Conservation (phyloP, 1,140 invertebrate species). For the Heliconius himera region DNA sequence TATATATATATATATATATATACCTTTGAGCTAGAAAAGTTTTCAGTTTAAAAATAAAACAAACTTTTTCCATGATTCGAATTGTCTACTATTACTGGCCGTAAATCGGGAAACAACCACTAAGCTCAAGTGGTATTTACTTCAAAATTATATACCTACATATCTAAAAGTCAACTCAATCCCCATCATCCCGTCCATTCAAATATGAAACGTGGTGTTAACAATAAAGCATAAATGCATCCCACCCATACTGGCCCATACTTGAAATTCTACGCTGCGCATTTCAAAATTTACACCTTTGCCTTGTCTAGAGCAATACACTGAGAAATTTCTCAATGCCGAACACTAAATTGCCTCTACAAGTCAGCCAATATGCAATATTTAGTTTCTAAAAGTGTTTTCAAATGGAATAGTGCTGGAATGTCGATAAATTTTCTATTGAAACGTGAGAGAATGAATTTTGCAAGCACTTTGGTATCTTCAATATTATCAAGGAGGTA, state of each 20-base stretch:
- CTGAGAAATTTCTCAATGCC: constrained; percentile 21
- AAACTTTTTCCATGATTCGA: too few species aligned
- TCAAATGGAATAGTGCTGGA: neutral
- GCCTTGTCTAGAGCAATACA: constrained; percentile 20
- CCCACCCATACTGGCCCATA: constrained; percentile 20
- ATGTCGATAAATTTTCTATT: constrained; percentile 6
- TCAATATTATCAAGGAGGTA: too few species aligned
- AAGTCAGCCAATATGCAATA: constrained; percentile 12
- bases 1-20: too few species aligned
- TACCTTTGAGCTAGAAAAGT: too few species aligned
- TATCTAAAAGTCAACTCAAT: too few species aligned
- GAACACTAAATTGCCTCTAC: constrained; percentile 9
- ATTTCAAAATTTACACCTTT: constrained; percentile 35
- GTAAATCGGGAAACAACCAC: too few species aligned
- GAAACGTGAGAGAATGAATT: neutral
- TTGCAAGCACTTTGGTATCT: neutral
- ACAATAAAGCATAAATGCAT: constrained; percentile 9
- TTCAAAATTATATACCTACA: too few species aligned
- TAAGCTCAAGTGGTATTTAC: neutral
- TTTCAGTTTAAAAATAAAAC: too few species aligned
- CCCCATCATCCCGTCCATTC: too few species aligned
- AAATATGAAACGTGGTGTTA: neutral
- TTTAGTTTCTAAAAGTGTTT: constrained; percentile 13
- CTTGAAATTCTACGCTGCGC: constrained; percentile 17
- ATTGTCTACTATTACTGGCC: too few species aligned